phyloP scores from a whole-genome alignment of 1,140 invertebrate species.

The Ceratitis capitata region DNA sequence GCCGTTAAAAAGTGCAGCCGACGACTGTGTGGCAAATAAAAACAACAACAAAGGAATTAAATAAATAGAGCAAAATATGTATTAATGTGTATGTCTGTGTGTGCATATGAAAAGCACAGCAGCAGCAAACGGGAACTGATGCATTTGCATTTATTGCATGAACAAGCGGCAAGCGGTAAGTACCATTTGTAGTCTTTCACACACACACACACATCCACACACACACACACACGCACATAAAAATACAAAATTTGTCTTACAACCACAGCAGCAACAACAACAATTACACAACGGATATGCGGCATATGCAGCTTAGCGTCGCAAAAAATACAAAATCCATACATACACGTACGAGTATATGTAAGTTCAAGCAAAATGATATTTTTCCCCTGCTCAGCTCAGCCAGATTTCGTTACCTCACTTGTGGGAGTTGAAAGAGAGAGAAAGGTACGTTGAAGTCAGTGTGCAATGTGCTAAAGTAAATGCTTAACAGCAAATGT shows the following conservation, averaged over 20 bases:
- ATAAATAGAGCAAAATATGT: neutral
- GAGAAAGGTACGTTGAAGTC: too few species aligned
- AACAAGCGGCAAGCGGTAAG: neutral
- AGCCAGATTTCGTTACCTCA: neutral
- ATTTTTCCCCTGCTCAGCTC: neutral
- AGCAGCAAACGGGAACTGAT: neutral
- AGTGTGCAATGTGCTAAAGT: neutral
- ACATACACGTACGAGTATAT: too few species aligned
- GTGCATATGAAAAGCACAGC: neutral
- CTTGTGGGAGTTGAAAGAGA: neutral
- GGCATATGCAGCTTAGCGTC: neutral
- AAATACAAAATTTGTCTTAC: neutral
- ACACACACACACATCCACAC: too few species aligned
- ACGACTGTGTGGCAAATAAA: neutral
- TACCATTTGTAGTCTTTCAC: too few species aligned
- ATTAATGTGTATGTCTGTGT: neutral
- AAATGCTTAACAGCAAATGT: neutral
- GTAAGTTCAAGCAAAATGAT: neutral
- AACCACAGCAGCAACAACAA: neutral
- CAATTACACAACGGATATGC: neutral
- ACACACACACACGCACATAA: too few species aligned
- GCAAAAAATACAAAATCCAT: neutral
- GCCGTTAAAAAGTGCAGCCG: neutral
- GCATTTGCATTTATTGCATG: neutral
- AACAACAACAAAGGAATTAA: neutral